phyloP scores from a whole-genome alignment of 2,888 invertebrate species.

The Volucella inflata region DNA sequence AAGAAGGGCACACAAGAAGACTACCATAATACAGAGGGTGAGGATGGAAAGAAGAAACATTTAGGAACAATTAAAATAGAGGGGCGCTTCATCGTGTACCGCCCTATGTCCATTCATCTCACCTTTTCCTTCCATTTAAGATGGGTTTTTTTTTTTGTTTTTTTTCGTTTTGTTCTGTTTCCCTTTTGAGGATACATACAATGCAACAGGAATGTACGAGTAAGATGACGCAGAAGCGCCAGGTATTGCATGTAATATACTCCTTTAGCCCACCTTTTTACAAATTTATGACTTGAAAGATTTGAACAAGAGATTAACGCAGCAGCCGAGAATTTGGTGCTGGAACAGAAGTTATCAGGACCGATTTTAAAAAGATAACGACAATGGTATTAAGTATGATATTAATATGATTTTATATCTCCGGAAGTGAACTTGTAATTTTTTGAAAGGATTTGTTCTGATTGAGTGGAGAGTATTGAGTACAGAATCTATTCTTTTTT shows the following conservation, averaged over 20 bases:
- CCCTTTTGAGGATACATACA: slow-evolving; percentile 8
- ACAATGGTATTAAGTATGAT: too few relatives aligned
- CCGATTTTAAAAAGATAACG: too few relatives aligned
- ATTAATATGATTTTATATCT: too few relatives aligned
- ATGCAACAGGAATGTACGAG: slow-evolving; percentile 1
- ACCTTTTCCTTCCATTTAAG: not conserved
- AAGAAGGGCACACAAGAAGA: slow-evolving; percentile 13
- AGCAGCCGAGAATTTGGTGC: slow-evolving; percentile 6
- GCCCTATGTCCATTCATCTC: slow-evolving; percentile 60
- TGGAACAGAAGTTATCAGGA: not conserved
- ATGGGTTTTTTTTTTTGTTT: slow-evolving; percentile 9
- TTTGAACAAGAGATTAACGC: slow-evolving; percentile 59
- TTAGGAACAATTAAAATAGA: slow-evolving; percentile 35
- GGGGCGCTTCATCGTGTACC: slow-evolving; percentile 67
- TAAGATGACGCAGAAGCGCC: slow-evolving; percentile 63
- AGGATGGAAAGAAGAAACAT: slow-evolving; percentile 26
- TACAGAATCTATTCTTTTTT: too few relatives aligned
- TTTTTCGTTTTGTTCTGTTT: slow-evolving; percentile 32
- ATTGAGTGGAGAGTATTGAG: too few relatives aligned
- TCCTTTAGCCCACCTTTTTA: slow-evolving; percentile 60
- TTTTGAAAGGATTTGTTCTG: too few relatives aligned
- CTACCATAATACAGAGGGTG: slow-evolving; percentile 27
- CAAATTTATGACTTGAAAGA: slow-evolving; percentile 68
- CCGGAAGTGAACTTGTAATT: too few relatives aligned
- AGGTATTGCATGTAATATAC: slow-evolving; percentile 65